Conservation (phyloP, 2,888 invertebrate species). For the Hemaris fuciformis region DNA sequence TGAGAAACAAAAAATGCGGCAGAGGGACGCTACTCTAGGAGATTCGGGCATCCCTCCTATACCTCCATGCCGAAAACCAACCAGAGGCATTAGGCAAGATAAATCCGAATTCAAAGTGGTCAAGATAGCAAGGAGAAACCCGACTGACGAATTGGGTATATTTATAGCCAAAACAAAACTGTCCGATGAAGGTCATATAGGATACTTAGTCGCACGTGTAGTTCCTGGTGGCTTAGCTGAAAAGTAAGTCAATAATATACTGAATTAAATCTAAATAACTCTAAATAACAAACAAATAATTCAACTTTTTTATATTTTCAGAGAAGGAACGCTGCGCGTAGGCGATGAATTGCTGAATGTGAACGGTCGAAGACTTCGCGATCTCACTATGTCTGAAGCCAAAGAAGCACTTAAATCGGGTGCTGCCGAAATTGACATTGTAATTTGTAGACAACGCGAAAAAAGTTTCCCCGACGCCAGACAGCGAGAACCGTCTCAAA, state of each 20-base stretch:
- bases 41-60: slow-evolving; percentile 76
- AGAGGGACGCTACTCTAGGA: slow-evolving; percentile 60
- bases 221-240: slow-evolving; percentile 86
- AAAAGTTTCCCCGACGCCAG: slow-evolving; percentile 42
- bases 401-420: slow-evolving; percentile 84
- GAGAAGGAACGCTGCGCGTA: slow-evolving; percentile 84
- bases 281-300: not conserved
- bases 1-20: slow-evolving; percentile 76
- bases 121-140: slow-evolving; percentile 78
- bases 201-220: slow-evolving; percentile 86
- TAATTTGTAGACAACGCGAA: slow-evolving; percentile 80
- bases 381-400: slow-evolving; percentile 84
- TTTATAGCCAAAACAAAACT: slow-evolving; percentile 86
- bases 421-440: slow-evolving; percentile 84
- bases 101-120: slow-evolving; percentile 76
- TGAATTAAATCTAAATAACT: not conserved
- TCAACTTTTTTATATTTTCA: slow-evolving; percentile 43
- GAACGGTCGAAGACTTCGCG: slow-evolving; percentile 85
- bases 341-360: slow-evolving; percentile 88
- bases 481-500: slow-evolving; percentile 50
- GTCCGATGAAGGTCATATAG: slow-evolving; percentile 81
- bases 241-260: slow-evolving; percentile 69
- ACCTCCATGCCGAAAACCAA: slow-evolving; percentile 68
- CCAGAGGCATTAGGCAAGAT: slow-evolving; percentile 52
- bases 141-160: slow-evolving; percentile 85